phyloP scores from a whole-genome alignment of 2,113 vertebrate genomes.

The Stictonetta naevosa region DNA sequence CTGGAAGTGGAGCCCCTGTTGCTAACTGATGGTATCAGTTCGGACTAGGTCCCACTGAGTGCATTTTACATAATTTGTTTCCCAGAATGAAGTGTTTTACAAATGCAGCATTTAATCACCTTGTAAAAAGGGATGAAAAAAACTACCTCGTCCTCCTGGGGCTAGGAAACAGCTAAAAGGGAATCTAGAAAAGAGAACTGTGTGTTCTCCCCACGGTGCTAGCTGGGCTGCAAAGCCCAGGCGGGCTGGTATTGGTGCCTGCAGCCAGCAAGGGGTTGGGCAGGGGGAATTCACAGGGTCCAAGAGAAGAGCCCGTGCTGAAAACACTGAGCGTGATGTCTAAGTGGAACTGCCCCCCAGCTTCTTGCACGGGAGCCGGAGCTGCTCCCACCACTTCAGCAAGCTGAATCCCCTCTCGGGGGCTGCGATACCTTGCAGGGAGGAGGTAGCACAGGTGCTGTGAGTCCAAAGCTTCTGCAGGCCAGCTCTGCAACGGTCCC shows the following conservation, averaged over 20 bases:
- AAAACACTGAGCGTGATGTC: accelerated
- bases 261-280: background rate
- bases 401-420: accelerated
- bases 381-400: background rate
- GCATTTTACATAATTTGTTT: slow-evolving; percentile 43
- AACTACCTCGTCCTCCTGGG: background rate
- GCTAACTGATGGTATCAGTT: background rate
- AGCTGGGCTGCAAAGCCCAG: background rate
- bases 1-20: background rate
- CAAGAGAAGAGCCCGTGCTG: background rate
- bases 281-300: background rate
- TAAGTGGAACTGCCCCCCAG: background rate
- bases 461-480: background rate
- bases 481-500: background rate
- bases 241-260: background rate
- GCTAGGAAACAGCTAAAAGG: background rate
- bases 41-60: slow-evolving; percentile 6
- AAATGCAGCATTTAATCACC: slow-evolving; percentile 42
- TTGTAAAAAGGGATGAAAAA: background rate
- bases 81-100: slow-evolving; percentile 31
- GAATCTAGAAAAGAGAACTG: background rate
- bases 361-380: background rate
- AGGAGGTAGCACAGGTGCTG: background rate
- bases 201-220: accelerated
- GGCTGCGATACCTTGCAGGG: background rate